Percentiles rank a stretch among this genome's conserved stretches.
Conservation (phyloP, 2,888 invertebrate genomes). For the Andrena minutula region DNA sequence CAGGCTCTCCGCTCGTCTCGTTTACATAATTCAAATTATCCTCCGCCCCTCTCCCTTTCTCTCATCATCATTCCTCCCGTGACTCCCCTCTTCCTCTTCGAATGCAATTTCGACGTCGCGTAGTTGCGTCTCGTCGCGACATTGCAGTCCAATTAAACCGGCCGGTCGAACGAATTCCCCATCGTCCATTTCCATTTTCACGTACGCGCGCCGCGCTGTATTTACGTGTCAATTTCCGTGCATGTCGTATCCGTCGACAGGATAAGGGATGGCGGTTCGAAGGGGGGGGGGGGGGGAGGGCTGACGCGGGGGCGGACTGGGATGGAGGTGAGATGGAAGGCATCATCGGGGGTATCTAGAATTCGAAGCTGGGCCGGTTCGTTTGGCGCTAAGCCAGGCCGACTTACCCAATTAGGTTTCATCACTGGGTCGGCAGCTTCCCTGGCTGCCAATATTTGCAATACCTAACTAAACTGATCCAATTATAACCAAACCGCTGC, state of each 20-base stretch:
- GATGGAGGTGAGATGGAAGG: constrained; percentile 43
- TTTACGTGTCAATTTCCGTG: constrained; percentile 74
- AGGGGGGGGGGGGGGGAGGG: background rate
- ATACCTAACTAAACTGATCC: constrained; percentile 81
- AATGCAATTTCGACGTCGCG: constrained; percentile 63
- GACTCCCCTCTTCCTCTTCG: constrained; percentile 30
- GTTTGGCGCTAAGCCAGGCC: constrained; percentile 82
- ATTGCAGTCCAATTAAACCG: constrained; percentile 70
- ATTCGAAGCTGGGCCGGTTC: constrained; percentile 72
- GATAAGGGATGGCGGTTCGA: background rate
- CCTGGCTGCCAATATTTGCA: constrained; percentile 84
- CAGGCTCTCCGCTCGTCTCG: background rate
- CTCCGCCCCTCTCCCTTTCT: background rate
- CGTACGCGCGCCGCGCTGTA: constrained; percentile 55
- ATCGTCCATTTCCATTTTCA: constrained; percentile 66
- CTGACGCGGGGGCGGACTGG: background rate
- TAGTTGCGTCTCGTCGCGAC: constrained; percentile 48
- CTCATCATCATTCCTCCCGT: constrained; percentile 31
- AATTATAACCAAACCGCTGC: constrained; percentile 79
- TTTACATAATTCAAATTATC: constrained; percentile 47
- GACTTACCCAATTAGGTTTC: constrained; percentile 85
- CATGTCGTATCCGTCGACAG: constrained; percentile 22
- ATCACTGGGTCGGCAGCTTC: constrained; percentile 82
- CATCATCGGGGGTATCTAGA: constrained; percentile 66
- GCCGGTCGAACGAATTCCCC: constrained; percentile 68